These are phyloP conservation scores for Himantopus leucocephalus DNA, from an alignment of 2,113 vertebrate genomes.

Conservation along the genomic window DNA sequence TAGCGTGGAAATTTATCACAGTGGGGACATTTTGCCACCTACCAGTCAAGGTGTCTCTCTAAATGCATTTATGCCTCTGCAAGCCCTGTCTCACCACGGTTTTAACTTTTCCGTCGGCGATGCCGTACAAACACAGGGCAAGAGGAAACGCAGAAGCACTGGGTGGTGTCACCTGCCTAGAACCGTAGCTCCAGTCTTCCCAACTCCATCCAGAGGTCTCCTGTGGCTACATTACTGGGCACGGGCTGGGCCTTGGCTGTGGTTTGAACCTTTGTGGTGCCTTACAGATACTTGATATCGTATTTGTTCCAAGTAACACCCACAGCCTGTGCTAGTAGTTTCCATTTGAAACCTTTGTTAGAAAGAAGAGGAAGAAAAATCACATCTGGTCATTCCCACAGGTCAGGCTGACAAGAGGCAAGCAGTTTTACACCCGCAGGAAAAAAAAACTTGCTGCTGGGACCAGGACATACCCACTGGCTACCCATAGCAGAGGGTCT, in stretches of 20 bases:
- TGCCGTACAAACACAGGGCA: too few species aligned
- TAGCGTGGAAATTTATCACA: accelerated
- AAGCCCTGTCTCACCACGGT: accelerated
- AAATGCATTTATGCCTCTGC: not conserved
- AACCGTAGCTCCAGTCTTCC: not conserved
- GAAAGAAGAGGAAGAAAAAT: not conserved
- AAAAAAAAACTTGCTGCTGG: not conserved
- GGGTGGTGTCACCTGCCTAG: too few species aligned
- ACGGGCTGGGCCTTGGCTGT: not conserved
- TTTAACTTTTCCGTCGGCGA: not conserved
- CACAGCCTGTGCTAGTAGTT: not conserved
- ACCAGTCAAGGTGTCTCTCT: not conserved
- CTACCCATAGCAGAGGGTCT: not conserved
- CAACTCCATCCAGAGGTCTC: not conserved
- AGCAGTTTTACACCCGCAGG: not conserved
- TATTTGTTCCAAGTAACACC: not conserved
- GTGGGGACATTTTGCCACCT: not conserved
- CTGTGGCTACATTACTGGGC: not conserved
- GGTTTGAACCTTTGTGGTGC: accelerated
- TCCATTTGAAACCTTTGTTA: not conserved
- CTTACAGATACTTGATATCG: not conserved
- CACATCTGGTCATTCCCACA: accelerated
- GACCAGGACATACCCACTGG: accelerated
- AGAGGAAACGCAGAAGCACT: not conserved
- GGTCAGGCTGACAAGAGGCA: not conserved